Percentiles rank a stretch among this genome's conserved stretches.
phyloP scores from a whole-genome alignment of 2,113 vertebrate species.

The Pluvialis apricaria region DNA sequence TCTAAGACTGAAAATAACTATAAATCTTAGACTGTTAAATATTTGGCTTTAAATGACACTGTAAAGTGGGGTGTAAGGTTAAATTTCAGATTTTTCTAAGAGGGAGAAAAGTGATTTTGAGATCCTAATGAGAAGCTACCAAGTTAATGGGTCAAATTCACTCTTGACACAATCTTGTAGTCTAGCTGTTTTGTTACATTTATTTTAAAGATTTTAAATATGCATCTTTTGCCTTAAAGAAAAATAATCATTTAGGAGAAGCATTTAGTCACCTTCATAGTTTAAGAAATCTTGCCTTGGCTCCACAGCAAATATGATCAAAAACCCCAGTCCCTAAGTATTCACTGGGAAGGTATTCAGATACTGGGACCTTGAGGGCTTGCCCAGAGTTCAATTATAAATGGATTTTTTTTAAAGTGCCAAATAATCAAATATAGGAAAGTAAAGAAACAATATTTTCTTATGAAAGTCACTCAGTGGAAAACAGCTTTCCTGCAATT shows the following conservation, averaged over 20 bases:
- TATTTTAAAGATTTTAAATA: neutral
- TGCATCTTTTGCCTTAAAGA: neutral
- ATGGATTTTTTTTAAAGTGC: neutral
- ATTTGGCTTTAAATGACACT: slow-evolving; percentile 14
- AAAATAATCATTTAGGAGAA: neutral
- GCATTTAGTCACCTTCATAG: neutral
- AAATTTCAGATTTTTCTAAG: neutral
- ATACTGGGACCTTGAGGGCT: neutral
- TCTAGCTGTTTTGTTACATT: neutral
- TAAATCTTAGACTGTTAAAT: slow-evolving; percentile 18
- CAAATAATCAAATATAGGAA: neutral
- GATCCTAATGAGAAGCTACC: neutral
- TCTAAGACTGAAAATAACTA: slow-evolving; percentile 11
- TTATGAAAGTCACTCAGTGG: neutral
- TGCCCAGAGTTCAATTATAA: neutral
- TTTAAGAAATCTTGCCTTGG: neutral
- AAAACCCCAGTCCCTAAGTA: neutral
- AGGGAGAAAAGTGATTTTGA: neutral
- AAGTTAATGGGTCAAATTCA: neutral
- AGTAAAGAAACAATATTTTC: neutral
- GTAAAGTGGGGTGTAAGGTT: neutral
- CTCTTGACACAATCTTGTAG: neutral
- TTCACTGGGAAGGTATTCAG: neutral
- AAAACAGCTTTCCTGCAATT: neutral
- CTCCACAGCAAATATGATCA: neutral